Conservation (phyloP, 1,140 invertebrate genomes). For the Leptopilina clavipes region DNA sequence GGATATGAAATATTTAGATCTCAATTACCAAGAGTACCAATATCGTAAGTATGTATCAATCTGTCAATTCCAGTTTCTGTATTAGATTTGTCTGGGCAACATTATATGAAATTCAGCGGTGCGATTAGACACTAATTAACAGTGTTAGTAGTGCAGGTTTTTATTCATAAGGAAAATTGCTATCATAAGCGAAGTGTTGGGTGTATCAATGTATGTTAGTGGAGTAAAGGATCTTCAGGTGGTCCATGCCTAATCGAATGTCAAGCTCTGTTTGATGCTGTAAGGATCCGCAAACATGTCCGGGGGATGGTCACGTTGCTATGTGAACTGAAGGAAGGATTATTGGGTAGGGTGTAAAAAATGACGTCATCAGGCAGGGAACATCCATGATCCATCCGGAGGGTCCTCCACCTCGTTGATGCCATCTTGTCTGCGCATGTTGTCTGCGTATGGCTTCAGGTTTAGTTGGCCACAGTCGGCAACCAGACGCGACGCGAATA, state of each 20-base stretch:
- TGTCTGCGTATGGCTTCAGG: constrained; percentile 36
- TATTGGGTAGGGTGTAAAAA: constrained; percentile 23
- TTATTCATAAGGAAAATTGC: too few species aligned
- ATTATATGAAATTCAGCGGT: too few species aligned
- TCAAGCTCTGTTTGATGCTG: constrained; percentile 6
- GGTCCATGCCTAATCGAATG: not conserved
- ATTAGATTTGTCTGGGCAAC: too few species aligned
- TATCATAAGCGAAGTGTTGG: not conserved
- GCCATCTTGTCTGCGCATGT: constrained; percentile 29
- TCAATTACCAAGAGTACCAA: too few species aligned
- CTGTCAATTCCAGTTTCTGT: too few species aligned
- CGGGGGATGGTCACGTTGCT: not conserved
- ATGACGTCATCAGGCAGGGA: constrained; percentile 43
- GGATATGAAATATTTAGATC: too few species aligned
- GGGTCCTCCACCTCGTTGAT: constrained; percentile 40
- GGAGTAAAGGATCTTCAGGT: not conserved
- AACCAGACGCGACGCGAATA: constrained; percentile 50
- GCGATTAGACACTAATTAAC: too few species aligned
- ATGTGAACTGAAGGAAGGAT: not conserved
- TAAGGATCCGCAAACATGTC: constrained; percentile 14
- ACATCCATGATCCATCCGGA: constrained; percentile 38
- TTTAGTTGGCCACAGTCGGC: constrained; percentile 57
- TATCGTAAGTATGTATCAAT: too few species aligned
- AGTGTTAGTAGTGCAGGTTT: too few species aligned
- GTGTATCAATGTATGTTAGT: not conserved